phyloP scores from a whole-genome alignment of 2,113 vertebrate species.

The Phasianus colchicus region DNA sequence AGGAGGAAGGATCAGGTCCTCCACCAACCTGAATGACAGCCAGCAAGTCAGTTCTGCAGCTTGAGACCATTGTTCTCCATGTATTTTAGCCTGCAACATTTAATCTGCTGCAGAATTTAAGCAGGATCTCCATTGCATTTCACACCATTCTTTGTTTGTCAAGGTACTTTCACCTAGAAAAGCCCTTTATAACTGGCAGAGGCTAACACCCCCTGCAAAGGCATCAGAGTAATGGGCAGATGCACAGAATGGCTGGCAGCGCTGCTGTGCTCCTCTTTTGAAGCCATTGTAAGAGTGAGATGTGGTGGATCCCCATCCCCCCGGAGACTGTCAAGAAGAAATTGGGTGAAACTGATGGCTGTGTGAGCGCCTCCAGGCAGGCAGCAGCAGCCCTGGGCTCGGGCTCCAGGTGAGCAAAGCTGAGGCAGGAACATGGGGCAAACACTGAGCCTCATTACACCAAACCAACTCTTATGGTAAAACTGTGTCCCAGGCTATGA shows the following conservation, averaged over 20 bases:
- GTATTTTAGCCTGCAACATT: not conserved
- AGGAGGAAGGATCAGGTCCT: constrained; percentile 61
- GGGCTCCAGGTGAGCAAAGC: not conserved
- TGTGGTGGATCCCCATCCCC: too few species aligned
- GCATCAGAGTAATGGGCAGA: not conserved
- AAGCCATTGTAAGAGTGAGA: not conserved
- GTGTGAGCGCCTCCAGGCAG: not conserved
- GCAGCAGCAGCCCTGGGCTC: not conserved
- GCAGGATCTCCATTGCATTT: not conserved
- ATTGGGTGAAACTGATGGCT: not conserved
- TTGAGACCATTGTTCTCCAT: constrained; percentile 43
- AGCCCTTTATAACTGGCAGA: not conserved
- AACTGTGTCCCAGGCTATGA: constrained; percentile 48
- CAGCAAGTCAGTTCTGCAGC: constrained; percentile 62
- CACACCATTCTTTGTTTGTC: not conserved
- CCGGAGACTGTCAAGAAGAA: not conserved
- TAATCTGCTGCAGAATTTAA: not conserved
- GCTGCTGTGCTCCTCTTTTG: not conserved
- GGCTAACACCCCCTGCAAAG: not conserved
- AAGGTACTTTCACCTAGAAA: not conserved
- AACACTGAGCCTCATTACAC: constrained; percentile 45
- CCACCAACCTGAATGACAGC: constrained; percentile 61
- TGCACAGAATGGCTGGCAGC: not conserved
- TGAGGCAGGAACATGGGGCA: not conserved
- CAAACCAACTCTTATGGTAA: constrained; percentile 33